A percentile compares a stretch with the other conserved stretches of the same genome.
Conservation (phyloP, 2,113 vertebrate genomes). For the Beaufortia kweichowensis region DNA sequence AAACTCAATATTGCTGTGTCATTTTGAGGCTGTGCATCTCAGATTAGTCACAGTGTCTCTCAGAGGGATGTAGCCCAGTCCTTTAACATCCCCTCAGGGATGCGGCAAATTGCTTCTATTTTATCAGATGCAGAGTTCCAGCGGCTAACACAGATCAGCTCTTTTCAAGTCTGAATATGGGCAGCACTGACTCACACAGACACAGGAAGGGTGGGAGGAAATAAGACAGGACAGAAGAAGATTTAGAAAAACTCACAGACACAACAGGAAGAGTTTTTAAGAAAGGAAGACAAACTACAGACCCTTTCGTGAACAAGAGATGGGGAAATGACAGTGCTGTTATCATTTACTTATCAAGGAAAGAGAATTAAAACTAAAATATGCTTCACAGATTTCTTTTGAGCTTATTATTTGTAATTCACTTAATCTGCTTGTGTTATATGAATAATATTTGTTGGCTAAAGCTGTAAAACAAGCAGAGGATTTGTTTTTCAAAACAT, state of each 20-base stretch:
- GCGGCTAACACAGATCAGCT: neutral
- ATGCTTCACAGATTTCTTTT: too few relatives aligned
- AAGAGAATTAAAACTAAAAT: too few relatives aligned
- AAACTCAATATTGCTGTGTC: neutral
- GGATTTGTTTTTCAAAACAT: too few relatives aligned
- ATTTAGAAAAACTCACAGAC: neutral
- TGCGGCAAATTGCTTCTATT: conserved; percentile 17
- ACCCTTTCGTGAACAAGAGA: neutral
- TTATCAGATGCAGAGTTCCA: conserved; percentile 4
- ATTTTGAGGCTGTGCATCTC: neutral
- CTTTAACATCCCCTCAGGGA: conserved; percentile 7
- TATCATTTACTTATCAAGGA: neutral
- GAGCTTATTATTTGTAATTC: too few relatives aligned
- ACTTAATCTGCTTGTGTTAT: too few relatives aligned
- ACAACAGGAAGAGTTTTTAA: neutral
- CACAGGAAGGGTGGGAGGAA: neutral
- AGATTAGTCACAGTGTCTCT: neutral
- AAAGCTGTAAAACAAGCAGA: too few relatives aligned
- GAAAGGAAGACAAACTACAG: neutral
- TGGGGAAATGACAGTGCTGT: neutral
- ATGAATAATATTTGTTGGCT: too few relatives aligned
- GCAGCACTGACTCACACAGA: neutral
- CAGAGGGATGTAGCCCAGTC: neutral
- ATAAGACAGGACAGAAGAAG: neutral
- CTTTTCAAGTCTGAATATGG: neutral